Base-by-base conservation (phyloP, 2,797 vertebrate genomes). In the Arctocebus calabarensis region DNA sequence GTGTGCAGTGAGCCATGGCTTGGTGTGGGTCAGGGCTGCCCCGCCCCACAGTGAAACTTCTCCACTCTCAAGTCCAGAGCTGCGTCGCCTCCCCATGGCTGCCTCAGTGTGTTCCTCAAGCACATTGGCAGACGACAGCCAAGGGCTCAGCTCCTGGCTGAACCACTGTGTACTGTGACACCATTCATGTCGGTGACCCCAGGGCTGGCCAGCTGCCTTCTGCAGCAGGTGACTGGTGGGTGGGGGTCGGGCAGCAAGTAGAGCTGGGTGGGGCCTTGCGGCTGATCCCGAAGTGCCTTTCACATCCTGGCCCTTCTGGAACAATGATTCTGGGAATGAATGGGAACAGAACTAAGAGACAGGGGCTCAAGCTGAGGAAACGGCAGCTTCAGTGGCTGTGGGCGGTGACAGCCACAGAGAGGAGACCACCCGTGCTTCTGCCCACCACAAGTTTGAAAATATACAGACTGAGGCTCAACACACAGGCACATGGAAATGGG, bases 51-150 rank as follows among this genome's bases (percentile, higher is more conserved):
- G 91, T 29, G 34, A 29, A 7, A 6, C 34, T 22, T 13, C n/a
- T 59, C 68, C 40, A 0, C 52, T 52, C 34, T 48, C 0, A 4
- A 57, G 12, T 34, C 23, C 89, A 23, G 70, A 57, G 81, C 5
- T 0, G 3, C 20, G 0, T 37, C 14, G 2, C 7, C 11, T 34
- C 66, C 32, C 61, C 9, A 1, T 0, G 0, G 74, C 45, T 40
- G 3, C 37, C 25, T 6, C 3, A 0, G 43, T 10, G 40, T 2
- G n/a, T 6, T 2, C 77, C 77, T 43, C 32, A 8, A 10, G 66
- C 20, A 40, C 9, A 16, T 9, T 43, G 55, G 74, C 45, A 32
- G 62, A 34, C 13, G 3, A 10, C 4, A 37, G 43, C 52, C 23
- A 14, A 7, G 32, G 22, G 37, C 71, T 88, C 81, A 52, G 48